Evolutionary conservation across 1,140 invertebrate genomes (phyloP).

Genomic region (Copidosoma floridanum): DNA sequence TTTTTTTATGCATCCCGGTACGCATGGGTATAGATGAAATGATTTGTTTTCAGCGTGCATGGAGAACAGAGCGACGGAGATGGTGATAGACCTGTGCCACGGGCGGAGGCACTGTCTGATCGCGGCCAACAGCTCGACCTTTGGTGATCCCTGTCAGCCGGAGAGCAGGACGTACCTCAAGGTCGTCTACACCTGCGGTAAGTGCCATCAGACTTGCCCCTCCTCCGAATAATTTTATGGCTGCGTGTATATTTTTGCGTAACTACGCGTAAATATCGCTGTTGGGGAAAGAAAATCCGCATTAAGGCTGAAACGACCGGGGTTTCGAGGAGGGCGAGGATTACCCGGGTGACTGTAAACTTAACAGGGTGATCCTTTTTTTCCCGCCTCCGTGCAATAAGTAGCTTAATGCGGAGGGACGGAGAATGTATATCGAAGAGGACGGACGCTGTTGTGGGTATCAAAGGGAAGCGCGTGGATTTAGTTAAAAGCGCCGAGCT

Average conservation of each 20-base stretch:
- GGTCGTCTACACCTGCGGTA: conserved; percentile 92
- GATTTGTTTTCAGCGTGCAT: conserved; percentile 70
- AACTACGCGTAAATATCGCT: too few relatives aligned
- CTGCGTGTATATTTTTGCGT: not conserved
- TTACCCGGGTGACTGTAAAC: not conserved
- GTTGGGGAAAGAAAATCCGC: not conserved
- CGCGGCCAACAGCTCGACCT: conserved; percentile 78
- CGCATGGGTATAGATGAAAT: too few relatives aligned
- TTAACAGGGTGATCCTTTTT: not conserved
- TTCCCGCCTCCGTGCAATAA: not conserved
- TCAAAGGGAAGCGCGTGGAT: too few relatives aligned
- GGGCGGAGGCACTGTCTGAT: conserved; percentile 81
- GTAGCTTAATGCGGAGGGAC: not conserved
- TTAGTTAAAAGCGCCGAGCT: too few relatives aligned
- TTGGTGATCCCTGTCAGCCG: conserved; percentile 80
- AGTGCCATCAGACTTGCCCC: too few relatives aligned
- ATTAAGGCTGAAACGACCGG: not conserved
- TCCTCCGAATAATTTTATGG: too few relatives aligned
- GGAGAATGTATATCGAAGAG: too few relatives aligned
- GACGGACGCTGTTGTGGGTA: too few relatives aligned
- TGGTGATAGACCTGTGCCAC: conserved; percentile 86
- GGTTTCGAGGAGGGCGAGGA: not conserved
- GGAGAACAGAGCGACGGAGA: conserved; percentile 82
- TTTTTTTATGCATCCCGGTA: too few relatives aligned
- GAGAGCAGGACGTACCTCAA: conserved; percentile 87